Percentiles rank a stretch among this genome's conserved stretches.
Conservation (phyloP, 2,888 invertebrate species). For the Poecilobothrus nobilitatus region DNA sequence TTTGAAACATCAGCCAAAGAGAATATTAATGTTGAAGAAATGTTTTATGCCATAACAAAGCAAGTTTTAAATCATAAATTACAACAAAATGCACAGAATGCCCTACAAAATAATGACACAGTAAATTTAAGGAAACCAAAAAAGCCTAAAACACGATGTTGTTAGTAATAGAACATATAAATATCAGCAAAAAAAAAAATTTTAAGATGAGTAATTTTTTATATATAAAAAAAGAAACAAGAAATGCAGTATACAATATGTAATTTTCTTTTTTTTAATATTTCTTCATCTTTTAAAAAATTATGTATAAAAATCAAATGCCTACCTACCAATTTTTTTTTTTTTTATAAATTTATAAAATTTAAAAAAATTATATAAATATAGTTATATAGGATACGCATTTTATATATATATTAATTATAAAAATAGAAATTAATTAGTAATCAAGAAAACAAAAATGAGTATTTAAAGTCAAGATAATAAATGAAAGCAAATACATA, state of each 20-base stretch:
- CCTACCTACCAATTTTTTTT: background rate
- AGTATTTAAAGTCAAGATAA: background rate
- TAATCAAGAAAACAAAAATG: background rate
- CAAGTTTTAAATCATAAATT: constrained; percentile 44
- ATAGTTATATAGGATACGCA: background rate
- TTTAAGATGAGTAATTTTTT: constrained; percentile 7
- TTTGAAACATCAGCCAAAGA: constrained; percentile 99
- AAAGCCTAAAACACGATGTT: constrained; percentile 41
- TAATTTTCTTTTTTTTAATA: background rate
- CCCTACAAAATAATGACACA: constrained; percentile 38
- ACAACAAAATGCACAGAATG: constrained; percentile 38
- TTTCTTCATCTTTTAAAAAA: background rate
- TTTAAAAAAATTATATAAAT: background rate
- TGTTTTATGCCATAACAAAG: constrained; percentile 64
- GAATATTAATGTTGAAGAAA: constrained; percentile 97
- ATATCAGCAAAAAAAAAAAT: constrained; percentile 15
- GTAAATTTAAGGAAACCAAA: constrained; percentile 35
- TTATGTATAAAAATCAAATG: background rate
- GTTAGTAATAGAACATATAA: constrained; percentile 26
- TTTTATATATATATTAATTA: background rate
- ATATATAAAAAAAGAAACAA: background rate
- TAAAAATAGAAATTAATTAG: background rate
- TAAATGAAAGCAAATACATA: background rate
- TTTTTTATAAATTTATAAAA: background rate
- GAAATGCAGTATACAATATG: background rate